Evolutionary conservation across 2,888 invertebrate genomes (phyloP), one percentile per base, ranked within the genome.

Genomic region (Andrena hattorfiana): DNA sequence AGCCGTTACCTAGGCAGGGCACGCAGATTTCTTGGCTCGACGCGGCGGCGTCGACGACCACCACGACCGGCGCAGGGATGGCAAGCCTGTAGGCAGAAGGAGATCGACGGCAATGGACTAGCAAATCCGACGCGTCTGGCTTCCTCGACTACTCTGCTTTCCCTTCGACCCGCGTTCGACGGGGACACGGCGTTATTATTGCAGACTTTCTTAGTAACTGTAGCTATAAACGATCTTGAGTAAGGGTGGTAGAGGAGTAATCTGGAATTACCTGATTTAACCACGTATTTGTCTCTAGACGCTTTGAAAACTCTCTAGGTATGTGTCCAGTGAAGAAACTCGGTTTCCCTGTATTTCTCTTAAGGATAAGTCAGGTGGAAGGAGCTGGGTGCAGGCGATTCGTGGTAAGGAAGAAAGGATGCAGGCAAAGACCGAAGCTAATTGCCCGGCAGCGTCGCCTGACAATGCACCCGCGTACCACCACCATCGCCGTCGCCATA

Each of bases 1-100:
- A 79, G 83, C 81, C 86, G 85, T 85, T 85, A 85, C 85, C 84
- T 86, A 81, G 72, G 83, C 56, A 56, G 56, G 82, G 81, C 81
- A 82, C 82, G 85, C 81, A 84, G 84, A 83, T 84, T 89, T 87
- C 89, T 89, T 85, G 87, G 89, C 82, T 73, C 67, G 67, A 28
- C 70, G 59, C 42, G 68, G 59, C 49, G 68, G 78, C 80, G 81
- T n/a, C 48, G 54, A 69, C 67, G 62, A 73, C 54, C 48, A 80
- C 16, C 48, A 60, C 69, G 84, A 69, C 54, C 74, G 70, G n/a
- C 71, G 32, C 69, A 54, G 54, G 63, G 71, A 67, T 77, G 67
- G 30, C 63, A 28, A 75, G 42, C 42, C 10, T 60, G 71, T 62
- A 64, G 75, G 51, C 60, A 70, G 71, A 80, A 69, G 62, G 71